Base-by-base conservation (phyloP, 2,888 invertebrate species). In the Plagodis dolabraria region DNA sequence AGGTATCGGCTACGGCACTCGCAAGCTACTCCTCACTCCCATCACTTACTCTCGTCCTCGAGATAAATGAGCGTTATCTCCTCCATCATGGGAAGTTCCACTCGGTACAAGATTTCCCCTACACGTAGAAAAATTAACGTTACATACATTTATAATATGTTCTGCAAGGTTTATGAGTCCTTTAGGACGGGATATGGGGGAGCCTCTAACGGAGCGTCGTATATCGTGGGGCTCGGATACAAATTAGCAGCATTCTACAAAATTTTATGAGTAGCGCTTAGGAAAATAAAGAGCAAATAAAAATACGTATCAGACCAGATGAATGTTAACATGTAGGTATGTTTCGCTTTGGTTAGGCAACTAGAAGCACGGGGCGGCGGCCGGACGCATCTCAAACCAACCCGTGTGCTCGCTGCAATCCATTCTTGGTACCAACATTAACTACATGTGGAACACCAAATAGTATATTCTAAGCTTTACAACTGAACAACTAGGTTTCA, bases 81-180 rank as follows among this genome's bases (percentile, higher is more conserved):
- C 95, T 97, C 96, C 96, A 96, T 96, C 95, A 96, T 96, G 93
- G 96, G 96, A 94, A 97, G 96, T 95, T 96, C 96, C 95, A 97
- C 96, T 94, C 96, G 96, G 95, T 96, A 97, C 96, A 97, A 96
- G 95, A 97, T 97, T 95, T 97, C 96, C 94, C 96, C 96, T 93
- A 93, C 87, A 93, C 91, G 92, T 92, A 93, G 87, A 93, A 93
- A 93, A 92, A 93, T 92, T 89, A 88, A 88, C 87, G 92, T 93
- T 93, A 92, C 85, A 89, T 84, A 90, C 77, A 86, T 87, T 86
- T 85, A 80, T 76, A 78, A 79, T 71, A 81, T 76, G 60, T 54
- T 51, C 38, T 47, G 45, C 12, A 45, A 76, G 65, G 57, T 61
- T 54, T 75, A 74, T 80, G 74, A 72, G 68, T 65, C 68, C 64